A percentile compares a stretch with the other conserved stretches of the same genome.
Conservation (phyloP, 1,140 invertebrate genomes). For the Choristoneura fumiferana region DNA sequence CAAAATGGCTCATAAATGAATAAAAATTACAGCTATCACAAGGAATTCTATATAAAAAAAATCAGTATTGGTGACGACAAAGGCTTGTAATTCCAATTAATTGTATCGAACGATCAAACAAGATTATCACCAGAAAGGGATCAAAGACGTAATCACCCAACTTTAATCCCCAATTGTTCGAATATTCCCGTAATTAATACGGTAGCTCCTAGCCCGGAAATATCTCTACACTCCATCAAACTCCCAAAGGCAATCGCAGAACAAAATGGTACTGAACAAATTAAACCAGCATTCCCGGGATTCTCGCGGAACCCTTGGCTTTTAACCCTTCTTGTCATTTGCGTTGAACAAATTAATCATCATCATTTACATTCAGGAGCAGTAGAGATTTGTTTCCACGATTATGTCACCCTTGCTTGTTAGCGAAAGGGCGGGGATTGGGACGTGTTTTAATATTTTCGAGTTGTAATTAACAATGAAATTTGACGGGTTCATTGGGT, state of each 20-base stretch:
- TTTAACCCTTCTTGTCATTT: slow-evolving; percentile 77
- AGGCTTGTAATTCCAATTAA: background rate
- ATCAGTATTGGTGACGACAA: too few relatives aligned
- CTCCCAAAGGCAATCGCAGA: slow-evolving; percentile 68
- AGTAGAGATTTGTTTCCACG: slow-evolving; percentile 75
- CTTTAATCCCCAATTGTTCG: slow-evolving; percentile 28
- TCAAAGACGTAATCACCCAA: slow-evolving; percentile 37
- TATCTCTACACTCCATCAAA: slow-evolving; percentile 71
- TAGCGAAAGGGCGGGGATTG: slow-evolving; percentile 44
- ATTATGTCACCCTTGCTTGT: slow-evolving; percentile 72
- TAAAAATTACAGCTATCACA: too few relatives aligned
- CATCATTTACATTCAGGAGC: slow-evolving; percentile 75
- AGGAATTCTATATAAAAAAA: too few relatives aligned
- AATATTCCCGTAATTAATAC: slow-evolving; percentile 63
- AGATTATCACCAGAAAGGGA: slow-evolving; percentile 25
- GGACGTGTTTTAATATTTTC: slow-evolving; percentile 65
- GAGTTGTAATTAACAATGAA: slow-evolving; percentile 46
- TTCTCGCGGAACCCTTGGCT: slow-evolving; percentile 53
- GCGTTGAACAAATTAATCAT: slow-evolving; percentile 76
- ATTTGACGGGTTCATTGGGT: slow-evolving; percentile 4
- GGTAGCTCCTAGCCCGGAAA: slow-evolving; percentile 59
- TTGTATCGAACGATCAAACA: slow-evolving; percentile 8
- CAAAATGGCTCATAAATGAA: too few relatives aligned
- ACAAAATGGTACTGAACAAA: slow-evolving; percentile 57
- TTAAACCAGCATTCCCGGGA: slow-evolving; percentile 54